Conservation (phyloP, 2,113 vertebrate genomes). For the Paramisgurnus dabryanus region DNA sequence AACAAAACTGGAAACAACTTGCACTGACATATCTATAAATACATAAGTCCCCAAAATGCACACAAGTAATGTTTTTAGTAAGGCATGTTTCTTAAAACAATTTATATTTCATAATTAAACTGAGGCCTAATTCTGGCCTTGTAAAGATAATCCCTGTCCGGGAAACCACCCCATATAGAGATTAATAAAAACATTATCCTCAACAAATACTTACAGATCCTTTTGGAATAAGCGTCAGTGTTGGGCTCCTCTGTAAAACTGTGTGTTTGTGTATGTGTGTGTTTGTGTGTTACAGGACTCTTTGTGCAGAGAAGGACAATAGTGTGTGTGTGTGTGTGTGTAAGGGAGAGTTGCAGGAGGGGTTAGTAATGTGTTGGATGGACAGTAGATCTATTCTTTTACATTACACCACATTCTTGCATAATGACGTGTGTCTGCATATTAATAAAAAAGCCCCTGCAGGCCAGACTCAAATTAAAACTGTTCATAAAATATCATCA, state of each 20-base stretch:
- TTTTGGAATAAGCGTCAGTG: not conserved
- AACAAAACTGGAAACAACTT: too few relatives aligned
- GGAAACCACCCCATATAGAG: too few relatives aligned
- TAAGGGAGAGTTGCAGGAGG: slow-evolving; percentile 4
- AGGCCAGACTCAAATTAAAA: too few relatives aligned
- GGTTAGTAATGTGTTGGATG: slow-evolving; percentile 20
- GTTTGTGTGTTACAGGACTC: slow-evolving; percentile 28
- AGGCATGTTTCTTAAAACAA: too few relatives aligned
- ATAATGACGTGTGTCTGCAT: slow-evolving; percentile 26
- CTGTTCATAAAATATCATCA: too few relatives aligned
- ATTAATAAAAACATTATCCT: slow-evolving; percentile 13
- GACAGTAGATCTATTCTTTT: slow-evolving; percentile 50
- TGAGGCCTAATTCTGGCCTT: not conserved
- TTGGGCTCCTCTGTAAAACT: slow-evolving; percentile 24
- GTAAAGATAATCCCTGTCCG: too few relatives aligned
- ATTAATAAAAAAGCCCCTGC: not conserved
- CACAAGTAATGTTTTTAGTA: too few relatives aligned
- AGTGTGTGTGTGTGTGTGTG: slow-evolving; percentile 36
- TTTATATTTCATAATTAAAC: too few relatives aligned
- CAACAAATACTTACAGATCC: slow-evolving; percentile 32
- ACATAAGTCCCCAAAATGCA: too few relatives aligned
- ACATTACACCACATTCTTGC: slow-evolving; percentile 41
- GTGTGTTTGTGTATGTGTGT: slow-evolving; percentile 14
- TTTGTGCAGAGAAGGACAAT: slow-evolving; percentile 52
- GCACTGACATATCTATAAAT: too few relatives aligned